These are phyloP conservation scores for Sipunculus nudus DNA, from an alignment of 2,888 invertebrate genomes.

Conservation along the genomic window DNA sequence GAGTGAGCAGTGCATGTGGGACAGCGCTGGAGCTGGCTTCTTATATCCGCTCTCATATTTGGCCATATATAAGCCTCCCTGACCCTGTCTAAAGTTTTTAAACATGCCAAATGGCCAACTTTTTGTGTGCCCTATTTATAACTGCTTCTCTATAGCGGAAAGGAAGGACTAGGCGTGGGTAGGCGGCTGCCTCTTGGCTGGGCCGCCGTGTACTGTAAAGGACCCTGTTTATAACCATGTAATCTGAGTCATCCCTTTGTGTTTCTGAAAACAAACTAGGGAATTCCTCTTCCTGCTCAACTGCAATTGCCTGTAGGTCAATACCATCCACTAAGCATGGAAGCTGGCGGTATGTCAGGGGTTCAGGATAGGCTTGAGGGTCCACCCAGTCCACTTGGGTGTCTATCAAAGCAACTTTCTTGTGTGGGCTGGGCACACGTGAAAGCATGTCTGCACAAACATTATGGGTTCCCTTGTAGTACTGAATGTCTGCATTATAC, in stretches of 20 bases:
- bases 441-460: too few relatives aligned
- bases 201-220: background rate
- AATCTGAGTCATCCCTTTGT: slow-evolving; percentile 3
- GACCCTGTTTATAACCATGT: background rate
- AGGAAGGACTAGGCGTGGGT: slow-evolving; percentile 12
- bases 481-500: background rate
- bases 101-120: slow-evolving; percentile 9
- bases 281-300: background rate
- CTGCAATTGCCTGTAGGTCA: background rate
- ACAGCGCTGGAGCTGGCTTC: background rate
- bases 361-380: background rate
- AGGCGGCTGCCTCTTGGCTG: background rate
- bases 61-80: slow-evolving; percentile 18
- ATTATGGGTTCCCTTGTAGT: background rate
- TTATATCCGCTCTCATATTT: slow-evolving; percentile 6
- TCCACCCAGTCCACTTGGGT: background rate
- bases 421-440: too few relatives aligned
- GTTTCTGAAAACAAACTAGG: background rate
- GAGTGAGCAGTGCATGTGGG: slow-evolving; percentile 2
- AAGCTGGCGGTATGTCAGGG: background rate
- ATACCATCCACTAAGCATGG: background rate
- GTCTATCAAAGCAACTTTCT: slow-evolving; percentile 2
- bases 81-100: slow-evolving; percentile 1
- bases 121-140: slow-evolving; percentile 12
- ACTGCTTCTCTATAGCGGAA: background rate